Evolutionary conservation across 2,113 vertebrate species (phyloP).

Genomic region (Cyanistes caeruleus): DNA sequence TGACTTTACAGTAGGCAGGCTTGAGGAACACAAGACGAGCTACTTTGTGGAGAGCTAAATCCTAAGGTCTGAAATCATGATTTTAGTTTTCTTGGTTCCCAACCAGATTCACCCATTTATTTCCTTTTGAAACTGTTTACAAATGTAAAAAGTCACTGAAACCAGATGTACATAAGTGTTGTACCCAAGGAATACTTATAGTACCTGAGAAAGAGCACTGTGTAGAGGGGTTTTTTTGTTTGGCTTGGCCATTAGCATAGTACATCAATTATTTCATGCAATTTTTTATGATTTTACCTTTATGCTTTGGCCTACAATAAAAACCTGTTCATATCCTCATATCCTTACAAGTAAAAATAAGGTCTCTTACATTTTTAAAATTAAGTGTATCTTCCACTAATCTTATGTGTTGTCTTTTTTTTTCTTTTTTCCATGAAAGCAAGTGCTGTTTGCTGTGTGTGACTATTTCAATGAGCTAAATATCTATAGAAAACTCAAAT

Average conservation of each 20-base stretch:
- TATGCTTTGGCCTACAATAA: constrained; percentile 30
- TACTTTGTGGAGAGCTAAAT: not conserved
- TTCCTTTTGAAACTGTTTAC: not conserved
- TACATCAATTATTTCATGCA: not conserved
- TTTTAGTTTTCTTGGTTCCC: not conserved
- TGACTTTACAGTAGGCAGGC: not conserved
- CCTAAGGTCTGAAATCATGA: not conserved
- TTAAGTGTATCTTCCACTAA: constrained; percentile 36
- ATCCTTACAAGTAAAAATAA: constrained; percentile 6
- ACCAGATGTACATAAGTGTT: not conserved
- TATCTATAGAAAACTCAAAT: constrained; percentile 59
- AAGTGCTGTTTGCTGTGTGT: constrained; percentile 34
- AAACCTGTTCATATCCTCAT: constrained; percentile 24
- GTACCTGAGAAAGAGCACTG: not conserved
- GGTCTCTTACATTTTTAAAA: constrained; percentile 43
- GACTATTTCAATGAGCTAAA: constrained; percentile 56
- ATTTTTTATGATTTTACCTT: not conserved
- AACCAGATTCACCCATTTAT: not conserved
- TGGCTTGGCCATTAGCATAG: not conserved
- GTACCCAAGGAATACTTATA: not conserved
- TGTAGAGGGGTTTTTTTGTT: not conserved
- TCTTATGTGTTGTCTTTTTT: constrained; percentile 10
- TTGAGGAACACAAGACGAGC: not conserved
- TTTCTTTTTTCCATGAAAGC: not conserved
- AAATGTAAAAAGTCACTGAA: not conserved